Base-by-base conservation (phyloP, 2,113 vertebrate genomes). In the Eidolon helvum region DNA sequence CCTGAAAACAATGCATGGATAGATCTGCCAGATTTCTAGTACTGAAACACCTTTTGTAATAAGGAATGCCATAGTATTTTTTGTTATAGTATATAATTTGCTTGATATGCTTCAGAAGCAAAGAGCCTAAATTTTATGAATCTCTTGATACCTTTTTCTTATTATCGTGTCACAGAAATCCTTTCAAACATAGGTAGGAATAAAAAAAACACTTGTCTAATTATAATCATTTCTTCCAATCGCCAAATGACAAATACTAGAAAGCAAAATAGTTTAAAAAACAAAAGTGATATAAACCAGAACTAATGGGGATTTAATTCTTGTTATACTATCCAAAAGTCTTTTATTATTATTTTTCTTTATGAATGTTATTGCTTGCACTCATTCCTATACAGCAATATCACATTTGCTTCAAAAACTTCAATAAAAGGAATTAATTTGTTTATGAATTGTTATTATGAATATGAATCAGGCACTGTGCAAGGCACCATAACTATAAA, bases 251-350 rank as follows among this genome's bases (percentile, higher is more conserved):
- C 57, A 97, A 55, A 87, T 87, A 61, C 55, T 94, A 89, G 86
- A 95, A 97, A 97, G 93, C 68, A 95, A 97, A 98, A 91, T 95
- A 92, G 57, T 97, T 98, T 97, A 97, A 86, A 38, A 97, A 97
- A 97, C 35, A 19, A 92, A 89, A 48, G 3, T 93, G 90, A 87
- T 87, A 50, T 12, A 97, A 38, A 86, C 48, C 68, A 97, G 94
- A 90, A 96, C 30, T 59, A 96, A 66, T 10, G 18, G 33, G 48
- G 79, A 97, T 93, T 75, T 96, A 97, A 97, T 97, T 96, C 63
- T 95, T 28, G 30, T 66, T 96, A 83, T 95, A 95, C 19, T 95
- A 90, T 95, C 89, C 82, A 97, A 97, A 98, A 97, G 66, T 79
- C 40, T 45, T 96, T 96, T 74, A 14, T 28, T 43, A 63, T 65